Base-by-base conservation (phyloP, 2,113 vertebrate genomes). In the Lethenteron reissneri region DNA sequence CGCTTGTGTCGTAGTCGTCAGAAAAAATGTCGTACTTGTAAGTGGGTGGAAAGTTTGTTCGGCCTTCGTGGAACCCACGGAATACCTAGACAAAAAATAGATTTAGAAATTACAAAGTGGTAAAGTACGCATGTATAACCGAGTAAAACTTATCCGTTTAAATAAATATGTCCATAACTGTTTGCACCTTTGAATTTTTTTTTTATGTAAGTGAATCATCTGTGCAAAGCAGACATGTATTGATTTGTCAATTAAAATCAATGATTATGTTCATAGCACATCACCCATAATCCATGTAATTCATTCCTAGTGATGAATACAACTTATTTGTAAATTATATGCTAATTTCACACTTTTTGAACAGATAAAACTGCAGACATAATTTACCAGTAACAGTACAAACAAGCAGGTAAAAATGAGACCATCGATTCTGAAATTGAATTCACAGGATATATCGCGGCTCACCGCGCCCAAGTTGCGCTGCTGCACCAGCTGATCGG, bases 1-100 rank as follows among this genome's bases (percentile, higher is more conserved):
- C 94, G 69, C 94, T 99, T 73, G 94, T 99, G 80, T 97, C 94
- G 17, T 99, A 96, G 76, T 99, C 94, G 21, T 96, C 92, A 4
- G 92, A 97, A 83, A 99, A 99, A 71, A 99, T 83, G 78, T 99
- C 94, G 15, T 97, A 99, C 74, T 99, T 99, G 74, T 99, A 99
- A 0, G 94, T 99, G 6, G 94, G 94, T 62, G 94, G 87, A 80
- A 99, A 99, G 78, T 87, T 88, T 70, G 97, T 78, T 74, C 90
- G 88, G 11, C 94, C 92, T 75, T 99, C 94, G 74, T 89, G 82
- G 76, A 96, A 99, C 57, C 85, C 85, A 72, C 85, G 80, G 77
- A 99, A 97, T 73, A 97, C 81, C 94, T 99, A 78, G 72, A 76
- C 75, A 56, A 76, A 76, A 15, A 74, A 73, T 41, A 70, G 71